These are phyloP conservation scores for Eristalis arbustorum DNA, from an alignment of 2,888 invertebrate species.

Conservation along the genomic window DNA sequence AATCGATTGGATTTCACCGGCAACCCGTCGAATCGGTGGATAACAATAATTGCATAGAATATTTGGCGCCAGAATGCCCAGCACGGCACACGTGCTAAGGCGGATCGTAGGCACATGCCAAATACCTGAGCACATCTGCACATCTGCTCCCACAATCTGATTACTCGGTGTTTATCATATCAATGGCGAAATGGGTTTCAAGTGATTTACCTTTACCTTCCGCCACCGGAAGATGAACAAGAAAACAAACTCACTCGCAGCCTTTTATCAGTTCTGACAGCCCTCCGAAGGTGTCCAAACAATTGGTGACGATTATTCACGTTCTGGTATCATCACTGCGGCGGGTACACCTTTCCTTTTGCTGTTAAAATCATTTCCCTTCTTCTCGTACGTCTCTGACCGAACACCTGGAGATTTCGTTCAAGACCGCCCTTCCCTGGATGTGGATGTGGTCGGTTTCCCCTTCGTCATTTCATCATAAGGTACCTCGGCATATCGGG, in stretches of 20 bases:
- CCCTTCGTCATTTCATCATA: constrained; percentile 15
- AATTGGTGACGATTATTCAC: constrained; percentile 65
- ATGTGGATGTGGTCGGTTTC: constrained; percentile 43
- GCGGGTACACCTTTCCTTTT: constrained; percentile 57
- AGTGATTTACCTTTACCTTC: constrained; percentile 46
- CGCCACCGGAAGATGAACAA: constrained; percentile 42
- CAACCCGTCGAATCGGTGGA: constrained; percentile 39
- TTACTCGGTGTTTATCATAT: constrained; percentile 62
- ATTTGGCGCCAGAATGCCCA: constrained; percentile 58
- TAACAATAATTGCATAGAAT: constrained; percentile 50
- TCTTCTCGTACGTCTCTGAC: background rate
- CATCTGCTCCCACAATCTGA: constrained; percentile 69
- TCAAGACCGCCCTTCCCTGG: constrained; percentile 35
- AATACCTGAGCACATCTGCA: constrained; percentile 22
- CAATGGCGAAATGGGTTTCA: constrained; percentile 57
- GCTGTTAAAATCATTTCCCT: constrained; percentile 18
- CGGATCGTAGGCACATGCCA: constrained; percentile 53
- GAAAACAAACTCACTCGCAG: constrained; percentile 10
- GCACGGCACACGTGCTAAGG: constrained; percentile 29
- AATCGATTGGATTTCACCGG: background rate
- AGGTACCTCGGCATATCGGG: background rate
- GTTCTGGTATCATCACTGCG: constrained; percentile 50
- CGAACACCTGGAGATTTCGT: constrained; percentile 63
- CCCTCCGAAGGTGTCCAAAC: constrained; percentile 57
- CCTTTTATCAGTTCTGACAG: constrained; percentile 40